phyloP scores from a whole-genome alignment of 2,113 vertebrate genomes.

The Rhagologus leucostigma region DNA sequence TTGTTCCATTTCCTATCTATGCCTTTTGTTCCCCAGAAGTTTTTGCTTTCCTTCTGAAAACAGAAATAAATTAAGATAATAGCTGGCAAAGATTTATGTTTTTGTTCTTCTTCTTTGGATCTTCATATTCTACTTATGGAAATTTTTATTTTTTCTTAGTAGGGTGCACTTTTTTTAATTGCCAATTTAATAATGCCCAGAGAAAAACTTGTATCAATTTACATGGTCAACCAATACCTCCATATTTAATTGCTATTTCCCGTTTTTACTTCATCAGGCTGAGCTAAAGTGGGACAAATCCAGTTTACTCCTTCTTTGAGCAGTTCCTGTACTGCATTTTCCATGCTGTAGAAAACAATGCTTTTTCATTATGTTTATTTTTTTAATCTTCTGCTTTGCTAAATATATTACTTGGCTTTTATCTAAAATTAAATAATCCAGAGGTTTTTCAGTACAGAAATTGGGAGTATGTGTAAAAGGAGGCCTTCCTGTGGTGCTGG shows the following conservation, averaged over 20 bases:
- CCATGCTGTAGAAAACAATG: neutral
- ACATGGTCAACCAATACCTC: neutral
- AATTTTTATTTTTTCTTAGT: neutral
- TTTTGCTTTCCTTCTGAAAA: neutral
- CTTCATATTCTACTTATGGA: neutral
- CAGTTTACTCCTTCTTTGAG: neutral
- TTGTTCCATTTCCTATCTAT: neutral
- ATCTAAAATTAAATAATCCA: neutral
- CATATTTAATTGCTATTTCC: neutral
- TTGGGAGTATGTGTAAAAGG: neutral
- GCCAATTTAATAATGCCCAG: neutral
- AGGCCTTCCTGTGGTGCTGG: neutral
- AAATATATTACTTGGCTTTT: neutral
- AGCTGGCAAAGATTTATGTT: fast-evolving
- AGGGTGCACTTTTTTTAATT: neutral
- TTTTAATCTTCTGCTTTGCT: neutral
- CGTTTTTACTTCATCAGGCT: neutral
- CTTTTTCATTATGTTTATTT: no score
- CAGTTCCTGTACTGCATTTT: neutral
- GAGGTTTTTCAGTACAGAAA: neutral
- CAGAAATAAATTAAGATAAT: neutral
- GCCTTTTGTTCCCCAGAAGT: neutral
- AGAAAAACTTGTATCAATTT: neutral
- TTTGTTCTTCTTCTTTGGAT: neutral
- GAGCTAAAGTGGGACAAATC: neutral